These are phyloP conservation scores for Pachymerium ferrugineum DNA, from an alignment of 2,888 invertebrate species.

Conservation along the genomic window DNA sequence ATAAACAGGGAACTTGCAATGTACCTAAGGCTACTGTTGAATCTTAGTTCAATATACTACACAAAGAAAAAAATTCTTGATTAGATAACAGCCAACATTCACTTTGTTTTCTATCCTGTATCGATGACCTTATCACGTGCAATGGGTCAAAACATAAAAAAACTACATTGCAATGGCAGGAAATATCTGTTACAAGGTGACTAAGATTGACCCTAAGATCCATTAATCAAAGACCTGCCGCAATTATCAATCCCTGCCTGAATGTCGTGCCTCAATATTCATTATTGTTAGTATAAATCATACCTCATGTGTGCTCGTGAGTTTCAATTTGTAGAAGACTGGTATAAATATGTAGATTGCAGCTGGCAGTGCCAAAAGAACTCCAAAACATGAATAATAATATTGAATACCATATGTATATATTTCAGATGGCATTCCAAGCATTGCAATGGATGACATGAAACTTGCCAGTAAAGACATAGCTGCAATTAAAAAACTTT, in stretches of 20 bases:
- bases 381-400: neutral
- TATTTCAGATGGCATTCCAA: constrained; percentile 89
- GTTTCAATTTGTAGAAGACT: constrained; percentile 72
- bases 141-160: neutral
- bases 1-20: neutral
- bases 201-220: no score
- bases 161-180: no score
- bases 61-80: neutral
- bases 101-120: no score
- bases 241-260: no score
- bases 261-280: no score
- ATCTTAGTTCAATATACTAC: constrained; percentile 14
- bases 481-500: constrained; percentile 50
- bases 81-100: neutral
- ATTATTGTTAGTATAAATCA: no score
- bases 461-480: constrained; percentile 85
- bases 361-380: constrained; percentile 43
- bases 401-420: constrained; percentile 67
- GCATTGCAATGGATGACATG: constrained; percentile 80
- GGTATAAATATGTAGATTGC: constrained; percentile 73
- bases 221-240: no score
- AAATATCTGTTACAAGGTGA: no score
- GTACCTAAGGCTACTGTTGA: constrained; percentile 13
- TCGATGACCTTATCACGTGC: neutral
- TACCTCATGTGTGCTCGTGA: constrained; percentile 49